A percentile compares a stretch with the other conserved stretches of the same genome.
Conservation (phyloP, 2,113 vertebrate species). For the Limanda limanda region DNA sequence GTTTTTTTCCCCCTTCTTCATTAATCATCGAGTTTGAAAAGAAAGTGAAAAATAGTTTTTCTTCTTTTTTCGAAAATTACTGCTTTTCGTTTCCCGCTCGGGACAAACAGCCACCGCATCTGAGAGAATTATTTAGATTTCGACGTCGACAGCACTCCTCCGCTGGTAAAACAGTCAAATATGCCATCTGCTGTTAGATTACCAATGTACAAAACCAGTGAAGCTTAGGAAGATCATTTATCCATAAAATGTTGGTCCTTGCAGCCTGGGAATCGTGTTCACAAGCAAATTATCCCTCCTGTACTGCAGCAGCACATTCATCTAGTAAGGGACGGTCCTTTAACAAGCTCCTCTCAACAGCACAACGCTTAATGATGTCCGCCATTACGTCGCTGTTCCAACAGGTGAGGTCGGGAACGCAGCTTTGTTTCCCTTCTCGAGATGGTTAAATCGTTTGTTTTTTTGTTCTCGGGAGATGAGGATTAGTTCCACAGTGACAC, state of each 20-base stretch:
- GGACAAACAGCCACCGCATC: not conserved
- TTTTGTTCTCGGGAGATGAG: conserved; percentile 1
- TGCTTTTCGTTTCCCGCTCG: conserved; percentile 12
- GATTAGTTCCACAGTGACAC: conserved; percentile 1
- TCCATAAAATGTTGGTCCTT: conserved; percentile 44
- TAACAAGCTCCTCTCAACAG: conserved; percentile 41
- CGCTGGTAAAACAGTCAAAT: conserved; percentile 28
- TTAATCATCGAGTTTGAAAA: conserved; percentile 5
- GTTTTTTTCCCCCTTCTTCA: not conserved
- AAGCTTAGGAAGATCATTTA: conserved; percentile 38
- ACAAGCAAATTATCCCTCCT: conserved; percentile 31
- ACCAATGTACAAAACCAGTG: conserved; percentile 35
- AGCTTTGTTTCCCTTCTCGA: not conserved
- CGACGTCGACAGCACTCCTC: conserved; percentile 47
- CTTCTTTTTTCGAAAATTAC: not conserved
- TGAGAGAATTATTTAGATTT: conserved; percentile 38
- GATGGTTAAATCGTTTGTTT: not conserved
- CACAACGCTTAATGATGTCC: conserved; percentile 33
- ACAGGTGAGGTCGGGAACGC: conserved; percentile 37
- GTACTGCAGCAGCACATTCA: conserved; percentile 51
- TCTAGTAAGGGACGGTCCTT: conserved; percentile 32
- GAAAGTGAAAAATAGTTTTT: not conserved
- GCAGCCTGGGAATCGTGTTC: conserved; percentile 37
- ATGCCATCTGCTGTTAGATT: conserved; percentile 46
- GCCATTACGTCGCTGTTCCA: conserved; percentile 12